Evolutionary conservation across 2,797 vertebrate genomes (phyloP), one percentile per base, ranked within the genome.

Genomic region (Holocentrus rufus): DNA sequence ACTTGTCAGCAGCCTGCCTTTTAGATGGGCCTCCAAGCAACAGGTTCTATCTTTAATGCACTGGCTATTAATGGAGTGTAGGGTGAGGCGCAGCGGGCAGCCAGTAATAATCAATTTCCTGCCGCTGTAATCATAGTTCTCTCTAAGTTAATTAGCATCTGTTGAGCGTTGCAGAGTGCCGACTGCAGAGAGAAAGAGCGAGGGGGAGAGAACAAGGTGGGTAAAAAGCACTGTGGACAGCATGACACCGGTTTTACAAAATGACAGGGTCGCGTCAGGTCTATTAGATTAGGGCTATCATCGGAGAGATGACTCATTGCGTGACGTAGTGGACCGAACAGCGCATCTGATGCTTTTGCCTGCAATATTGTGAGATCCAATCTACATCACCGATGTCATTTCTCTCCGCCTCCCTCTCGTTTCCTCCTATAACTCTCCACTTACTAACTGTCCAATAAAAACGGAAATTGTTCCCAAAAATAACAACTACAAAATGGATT

Each of bases 91-190:
- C 90, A 87, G 81, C 81, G 39, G 88, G 88, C 89, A 90, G 87
- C 89, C 92, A 90, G 90, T 88, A 90, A 92, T 92, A 93, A 93
- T 94, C 92, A 89, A 93, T 94, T 93, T 92, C 90, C 91, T 90
- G 88, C 92, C 85, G 91, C 90, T 92, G 93, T 93, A 93, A 94
- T 94, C 93, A 93, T 90, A 88, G 87, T 83, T 90, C 91, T 93
- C 88, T 91, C 82, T 86, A 88, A 90, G 91, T 94, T 93, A 94
- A 94, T 93, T 92, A 93, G 85, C 85, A 87, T 86, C 79, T 90
- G 88, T 85, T 88, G 83, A 91, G 83, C 68, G 79, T 88, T 88
- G 81, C 72, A 74, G 80, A 77, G 67, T 65, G 79, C 53, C 23
- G 61, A 76, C 77, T 79, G 80, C 59, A 62, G 83, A 80, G 77